A percentile compares a stretch with the other conserved stretches of the same genome.
phyloP scores from a whole-genome alignment of 1,140 invertebrate species.

The Drosophila fuyamai region DNA sequence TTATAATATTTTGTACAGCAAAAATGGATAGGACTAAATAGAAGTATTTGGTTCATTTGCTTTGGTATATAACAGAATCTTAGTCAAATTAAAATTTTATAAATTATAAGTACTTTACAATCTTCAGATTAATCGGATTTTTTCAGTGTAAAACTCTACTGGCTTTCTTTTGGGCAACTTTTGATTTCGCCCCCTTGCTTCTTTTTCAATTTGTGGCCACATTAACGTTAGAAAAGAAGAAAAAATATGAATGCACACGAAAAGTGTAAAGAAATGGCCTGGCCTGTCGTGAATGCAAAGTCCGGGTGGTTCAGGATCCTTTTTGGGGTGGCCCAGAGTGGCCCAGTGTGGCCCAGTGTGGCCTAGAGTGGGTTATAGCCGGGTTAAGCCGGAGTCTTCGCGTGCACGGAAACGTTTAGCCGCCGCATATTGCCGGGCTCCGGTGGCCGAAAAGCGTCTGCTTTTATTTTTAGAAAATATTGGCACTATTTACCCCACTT shows the following conservation, averaged over 20 bases:
- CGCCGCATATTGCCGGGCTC: conserved; percentile 70
- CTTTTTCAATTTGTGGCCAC: conserved; percentile 83
- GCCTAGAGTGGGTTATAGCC: conserved; percentile 8
- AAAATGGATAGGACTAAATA: too few relatives aligned
- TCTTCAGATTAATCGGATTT: background rate
- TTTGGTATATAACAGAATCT: too few relatives aligned
- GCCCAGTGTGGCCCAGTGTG: conserved; percentile 15
- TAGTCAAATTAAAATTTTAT: too few relatives aligned
- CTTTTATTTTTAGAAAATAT: conserved; percentile 82
- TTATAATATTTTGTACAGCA: too few relatives aligned
- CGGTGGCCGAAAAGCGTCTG: conserved; percentile 61
- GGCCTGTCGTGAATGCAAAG: conserved; percentile 55
- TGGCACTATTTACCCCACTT: conserved; percentile 56
- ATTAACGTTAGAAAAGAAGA: conserved; percentile 71
- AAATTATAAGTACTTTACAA: background rate
- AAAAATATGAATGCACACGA: conserved; percentile 78
- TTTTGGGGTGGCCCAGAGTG: conserved; percentile 1
- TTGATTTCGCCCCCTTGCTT: conserved; percentile 63
- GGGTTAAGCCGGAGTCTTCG: conserved; percentile 53
- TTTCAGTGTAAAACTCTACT: conserved; percentile 2
- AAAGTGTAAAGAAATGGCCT: conserved; percentile 76
- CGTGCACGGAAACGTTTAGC: conserved; percentile 80
- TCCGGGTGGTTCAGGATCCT: background rate
- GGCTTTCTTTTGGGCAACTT: conserved; percentile 48
- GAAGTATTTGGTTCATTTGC: too few relatives aligned